These are phyloP conservation scores for Bombyx huttoni DNA, from an alignment of 2,888 invertebrate genomes.

Conservation along the genomic window DNA sequence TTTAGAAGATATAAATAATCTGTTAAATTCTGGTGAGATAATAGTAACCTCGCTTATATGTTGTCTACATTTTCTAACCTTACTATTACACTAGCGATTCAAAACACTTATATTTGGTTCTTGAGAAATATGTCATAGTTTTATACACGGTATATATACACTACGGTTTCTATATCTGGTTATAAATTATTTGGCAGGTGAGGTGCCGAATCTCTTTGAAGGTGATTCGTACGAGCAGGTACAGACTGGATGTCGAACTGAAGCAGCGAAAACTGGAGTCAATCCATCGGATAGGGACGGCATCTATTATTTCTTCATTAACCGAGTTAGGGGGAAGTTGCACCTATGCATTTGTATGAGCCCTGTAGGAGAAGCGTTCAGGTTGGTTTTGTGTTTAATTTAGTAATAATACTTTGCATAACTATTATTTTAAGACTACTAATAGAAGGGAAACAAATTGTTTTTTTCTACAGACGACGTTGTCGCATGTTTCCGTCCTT, in stretches of 20 bases:
- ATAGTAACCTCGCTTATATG: background rate
- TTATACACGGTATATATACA: no score
- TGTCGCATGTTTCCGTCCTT: constrained; percentile 95
- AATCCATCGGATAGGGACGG: constrained; percentile 80
- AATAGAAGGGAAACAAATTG: no score
- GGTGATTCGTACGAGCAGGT: constrained; percentile 89
- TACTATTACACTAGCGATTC: no score
- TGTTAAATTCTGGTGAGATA: constrained; percentile 83
- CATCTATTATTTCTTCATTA: constrained; percentile 89
- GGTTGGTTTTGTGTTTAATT: constrained; percentile 39
- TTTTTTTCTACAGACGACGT: constrained; percentile 72
- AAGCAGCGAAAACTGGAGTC: constrained; percentile 79
- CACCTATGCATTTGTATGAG: constrained; percentile 93
- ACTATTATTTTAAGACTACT: no score
- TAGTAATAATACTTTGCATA: background rate
- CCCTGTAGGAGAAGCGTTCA: constrained; percentile 90
- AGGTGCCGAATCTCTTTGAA: constrained; percentile 92
- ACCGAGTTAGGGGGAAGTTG: constrained; percentile 84
- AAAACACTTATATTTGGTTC: no score
- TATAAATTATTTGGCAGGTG: constrained; percentile 75
- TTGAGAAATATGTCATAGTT: no score
- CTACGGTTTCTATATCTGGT: no score
- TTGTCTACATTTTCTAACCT: background rate
- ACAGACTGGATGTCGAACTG: constrained; percentile 80
- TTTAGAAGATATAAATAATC: constrained; percentile 92